These are phyloP conservation scores for Sylvia borin DNA, from an alignment of 2,797 vertebrate species.

Conservation along the genomic window DNA sequence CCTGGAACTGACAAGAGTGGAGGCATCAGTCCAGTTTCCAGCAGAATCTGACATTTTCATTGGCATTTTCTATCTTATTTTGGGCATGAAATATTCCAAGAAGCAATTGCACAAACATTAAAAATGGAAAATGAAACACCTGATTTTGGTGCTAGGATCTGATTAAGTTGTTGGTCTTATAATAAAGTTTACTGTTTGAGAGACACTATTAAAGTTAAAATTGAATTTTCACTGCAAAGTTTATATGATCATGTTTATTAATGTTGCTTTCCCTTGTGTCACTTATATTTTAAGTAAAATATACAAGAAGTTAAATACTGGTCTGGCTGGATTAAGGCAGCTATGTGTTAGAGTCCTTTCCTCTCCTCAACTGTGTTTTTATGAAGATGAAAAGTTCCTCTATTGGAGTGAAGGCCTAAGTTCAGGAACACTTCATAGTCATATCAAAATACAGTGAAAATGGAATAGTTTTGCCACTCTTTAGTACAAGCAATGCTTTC, in stretches of 20 bases:
- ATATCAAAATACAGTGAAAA: neutral
- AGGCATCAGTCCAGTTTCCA: conserved; percentile 48
- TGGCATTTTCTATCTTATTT: conserved; percentile 50
- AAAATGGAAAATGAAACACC: conserved; percentile 66
- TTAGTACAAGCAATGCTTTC: neutral
- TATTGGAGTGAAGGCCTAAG: neutral
- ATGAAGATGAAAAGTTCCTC: conserved; percentile 19
- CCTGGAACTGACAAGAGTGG: conserved; percentile 7
- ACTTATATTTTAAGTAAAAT: conserved; percentile 29
- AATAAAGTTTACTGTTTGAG: conserved; percentile 54
- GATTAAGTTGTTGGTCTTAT: conserved; percentile 27
- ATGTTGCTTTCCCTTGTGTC: conserved; percentile 30
- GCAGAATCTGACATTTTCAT: conserved; percentile 25
- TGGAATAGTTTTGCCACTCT: neutral
- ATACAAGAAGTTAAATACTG: conserved; percentile 18
- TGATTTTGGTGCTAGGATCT: conserved; percentile 43
- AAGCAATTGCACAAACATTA: conserved; percentile 24
- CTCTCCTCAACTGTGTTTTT: neutral
- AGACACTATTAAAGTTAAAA: conserved; percentile 29
- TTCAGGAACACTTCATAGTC: neutral
- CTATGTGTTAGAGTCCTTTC: neutral
- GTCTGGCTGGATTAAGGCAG: neutral
- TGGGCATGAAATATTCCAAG: conserved; percentile 28
- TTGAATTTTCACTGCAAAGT: conserved; percentile 53
- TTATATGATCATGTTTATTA: conserved; percentile 59